Conservation (phyloP, 2,113 vertebrate genomes). For the Daphoenositta chrysoptera region DNA sequence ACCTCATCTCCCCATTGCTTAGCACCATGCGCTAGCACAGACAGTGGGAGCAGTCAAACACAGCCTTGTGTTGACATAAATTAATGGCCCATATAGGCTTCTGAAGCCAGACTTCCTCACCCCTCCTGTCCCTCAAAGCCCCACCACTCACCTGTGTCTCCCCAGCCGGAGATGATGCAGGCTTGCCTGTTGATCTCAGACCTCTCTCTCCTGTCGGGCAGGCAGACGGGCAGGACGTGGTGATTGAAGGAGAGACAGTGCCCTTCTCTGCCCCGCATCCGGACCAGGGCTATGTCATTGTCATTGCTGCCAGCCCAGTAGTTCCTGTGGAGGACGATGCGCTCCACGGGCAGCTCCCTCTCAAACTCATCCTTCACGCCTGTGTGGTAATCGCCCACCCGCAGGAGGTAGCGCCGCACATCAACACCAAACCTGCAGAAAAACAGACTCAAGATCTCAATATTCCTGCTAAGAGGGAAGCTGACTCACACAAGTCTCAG, state of each 20-base stretch:
- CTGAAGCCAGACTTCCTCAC: not conserved
- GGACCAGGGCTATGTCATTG: conserved; percentile 85
- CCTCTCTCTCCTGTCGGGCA: conserved; percentile 69
- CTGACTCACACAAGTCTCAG: not conserved
- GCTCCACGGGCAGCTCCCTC: conserved; percentile 74
- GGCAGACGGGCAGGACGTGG: conserved; percentile 80
- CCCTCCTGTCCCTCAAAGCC: not conserved
- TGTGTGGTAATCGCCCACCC: conserved; percentile 84
- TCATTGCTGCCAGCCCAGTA: conserved; percentile 84
- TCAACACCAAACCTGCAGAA: conserved; percentile 79
- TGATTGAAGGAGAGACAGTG: conserved; percentile 82
- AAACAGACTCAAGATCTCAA: not conserved
- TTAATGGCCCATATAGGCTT: not conserved
- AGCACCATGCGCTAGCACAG: not conserved
- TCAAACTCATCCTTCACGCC: conserved; percentile 81
- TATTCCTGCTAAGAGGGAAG: not conserved
- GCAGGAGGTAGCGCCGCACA: conserved; percentile 76
- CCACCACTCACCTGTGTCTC: conserved; percentile 74
- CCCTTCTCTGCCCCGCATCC: conserved; percentile 78
- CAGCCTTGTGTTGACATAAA: not conserved
- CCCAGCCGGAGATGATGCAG: conserved; percentile 85
- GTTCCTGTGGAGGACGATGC: conserved; percentile 83
- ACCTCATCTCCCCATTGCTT: not conserved
- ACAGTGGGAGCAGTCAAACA: not conserved
- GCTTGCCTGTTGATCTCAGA: conserved; percentile 61